These are phyloP conservation scores for Polylopha cassiicola DNA, from an alignment of 2,888 invertebrate genomes.

Conservation along the genomic window DNA sequence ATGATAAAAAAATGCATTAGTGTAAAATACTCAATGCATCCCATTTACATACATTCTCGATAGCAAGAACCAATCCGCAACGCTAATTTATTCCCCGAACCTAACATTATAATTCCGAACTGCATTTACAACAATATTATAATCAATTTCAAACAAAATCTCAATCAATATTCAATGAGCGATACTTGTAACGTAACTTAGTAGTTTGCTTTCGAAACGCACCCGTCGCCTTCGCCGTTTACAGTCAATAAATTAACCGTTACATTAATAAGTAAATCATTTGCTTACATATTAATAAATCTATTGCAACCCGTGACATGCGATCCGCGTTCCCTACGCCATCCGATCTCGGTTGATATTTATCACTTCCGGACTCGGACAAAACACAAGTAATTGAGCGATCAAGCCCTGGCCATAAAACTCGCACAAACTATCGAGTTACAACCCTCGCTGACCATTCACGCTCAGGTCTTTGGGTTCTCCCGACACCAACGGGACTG, in stretches of 20 bases:
- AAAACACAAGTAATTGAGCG: conserved; percentile 69
- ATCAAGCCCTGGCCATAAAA: conserved; percentile 57
- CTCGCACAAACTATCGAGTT: conserved; percentile 63
- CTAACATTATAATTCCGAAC: no score
- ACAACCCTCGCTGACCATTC: conserved; percentile 50
- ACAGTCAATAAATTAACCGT: conserved; percentile 17
- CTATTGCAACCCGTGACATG: conserved; percentile 10
- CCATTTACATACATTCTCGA: no score
- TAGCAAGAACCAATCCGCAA: no score
- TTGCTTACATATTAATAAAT: conserved; percentile 18
- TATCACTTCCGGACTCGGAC: conserved; percentile 64
- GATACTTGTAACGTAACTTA: conserved; percentile 1
- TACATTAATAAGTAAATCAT: conserved; percentile 18
- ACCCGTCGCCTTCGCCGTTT: conserved; percentile 1
- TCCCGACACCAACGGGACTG: conserved; percentile 29
- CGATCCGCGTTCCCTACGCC: conserved; percentile 16
- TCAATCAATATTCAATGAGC: not conserved
- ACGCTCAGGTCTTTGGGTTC: conserved; percentile 40
- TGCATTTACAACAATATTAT: no score
- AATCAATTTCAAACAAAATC: conserved; percentile 1
- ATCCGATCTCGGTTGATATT: conserved; percentile 41
- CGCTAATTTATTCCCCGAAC: no score
- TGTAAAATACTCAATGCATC: no score
- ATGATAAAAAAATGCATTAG: no score
- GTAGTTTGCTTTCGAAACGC: not conserved